Conservation (phyloP, 1,140 invertebrate species). For the Bombus balteatus region DNA sequence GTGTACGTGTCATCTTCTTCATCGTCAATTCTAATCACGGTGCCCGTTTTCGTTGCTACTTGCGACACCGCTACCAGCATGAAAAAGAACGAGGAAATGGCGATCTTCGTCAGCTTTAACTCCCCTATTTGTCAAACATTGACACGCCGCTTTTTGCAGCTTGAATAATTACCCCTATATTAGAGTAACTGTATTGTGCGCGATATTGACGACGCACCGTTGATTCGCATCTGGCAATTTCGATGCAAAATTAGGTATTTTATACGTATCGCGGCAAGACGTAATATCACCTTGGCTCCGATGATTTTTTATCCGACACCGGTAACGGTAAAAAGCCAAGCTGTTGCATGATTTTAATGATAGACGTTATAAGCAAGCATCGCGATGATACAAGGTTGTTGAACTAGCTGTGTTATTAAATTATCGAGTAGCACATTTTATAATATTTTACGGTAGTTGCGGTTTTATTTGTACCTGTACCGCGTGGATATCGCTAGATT, state of each 20-base stretch:
- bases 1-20: neutral
- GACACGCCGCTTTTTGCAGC: neutral
- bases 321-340: conserved; percentile 16
- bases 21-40: conserved; percentile 11
- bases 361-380: neutral
- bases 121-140: conserved; percentile 16
- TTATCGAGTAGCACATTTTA: neutral
- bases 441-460: neutral
- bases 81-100: neutral
- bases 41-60: conserved; percentile 3
- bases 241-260: conserved; percentile 8
- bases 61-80: too few relatives aligned
- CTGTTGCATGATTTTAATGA: neutral
- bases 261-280: neutral
- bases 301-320: neutral
- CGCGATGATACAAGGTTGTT: conserved; percentile 6
- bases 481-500: neutral
- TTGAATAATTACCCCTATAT: neutral
- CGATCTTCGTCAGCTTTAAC: neutral
- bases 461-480: neutral
- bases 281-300: neutral
- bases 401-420: neutral
- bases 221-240: neutral
- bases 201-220: conserved; percentile 1
- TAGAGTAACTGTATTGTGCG: conserved; percentile 23